Evolutionary conservation across 1,140 invertebrate genomes (phyloP).

Genomic region (Nylanderia fulva): DNA sequence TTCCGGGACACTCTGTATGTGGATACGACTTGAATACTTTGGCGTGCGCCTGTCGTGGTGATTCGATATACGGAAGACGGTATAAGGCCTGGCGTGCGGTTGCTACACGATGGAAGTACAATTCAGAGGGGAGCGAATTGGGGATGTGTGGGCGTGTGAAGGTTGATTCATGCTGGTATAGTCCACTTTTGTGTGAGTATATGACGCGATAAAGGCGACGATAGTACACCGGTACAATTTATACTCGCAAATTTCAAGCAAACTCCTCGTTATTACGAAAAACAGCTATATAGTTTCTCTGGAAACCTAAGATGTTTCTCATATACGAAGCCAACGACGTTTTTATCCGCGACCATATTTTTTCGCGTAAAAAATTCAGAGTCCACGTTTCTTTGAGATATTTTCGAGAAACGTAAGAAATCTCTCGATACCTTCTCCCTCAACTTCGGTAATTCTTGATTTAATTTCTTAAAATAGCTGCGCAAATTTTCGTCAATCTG

Average conservation of each 20-base stretch:
- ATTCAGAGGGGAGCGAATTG: slow-evolving; percentile 45
- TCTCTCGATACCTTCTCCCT: too few relatives aligned
- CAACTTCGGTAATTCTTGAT: background rate
- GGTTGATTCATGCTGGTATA: slow-evolving; percentile 69
- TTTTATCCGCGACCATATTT: background rate
- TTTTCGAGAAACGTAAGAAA: background rate
- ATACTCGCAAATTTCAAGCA: slow-evolving; percentile 29
- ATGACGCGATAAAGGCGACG: slow-evolving; percentile 57
- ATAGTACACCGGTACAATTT: slow-evolving; percentile 31
- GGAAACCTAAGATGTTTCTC: too few relatives aligned
- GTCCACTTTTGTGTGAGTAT: slow-evolving; percentile 29
- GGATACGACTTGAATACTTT: slow-evolving; percentile 34
- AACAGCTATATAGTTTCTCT: slow-evolving; percentile 10
- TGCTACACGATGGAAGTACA: slow-evolving; percentile 9
- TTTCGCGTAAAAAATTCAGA: background rate
- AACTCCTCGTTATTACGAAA: background rate
- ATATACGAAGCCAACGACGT: too few relatives aligned
- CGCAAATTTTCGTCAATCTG: background rate
- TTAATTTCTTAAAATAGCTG: background rate
- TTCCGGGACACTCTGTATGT: too few relatives aligned
- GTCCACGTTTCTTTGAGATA: background rate
- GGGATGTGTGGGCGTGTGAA: slow-evolving; percentile 59
- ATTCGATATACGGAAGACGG: slow-evolving; percentile 36
- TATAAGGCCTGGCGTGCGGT: slow-evolving; percentile 44
- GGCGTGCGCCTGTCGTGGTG: slow-evolving; percentile 6